Percentiles rank a stretch among this genome's conserved stretches.
Conservation (phyloP, 2,797 vertebrate genomes). For the Microchirus variegatus region DNA sequence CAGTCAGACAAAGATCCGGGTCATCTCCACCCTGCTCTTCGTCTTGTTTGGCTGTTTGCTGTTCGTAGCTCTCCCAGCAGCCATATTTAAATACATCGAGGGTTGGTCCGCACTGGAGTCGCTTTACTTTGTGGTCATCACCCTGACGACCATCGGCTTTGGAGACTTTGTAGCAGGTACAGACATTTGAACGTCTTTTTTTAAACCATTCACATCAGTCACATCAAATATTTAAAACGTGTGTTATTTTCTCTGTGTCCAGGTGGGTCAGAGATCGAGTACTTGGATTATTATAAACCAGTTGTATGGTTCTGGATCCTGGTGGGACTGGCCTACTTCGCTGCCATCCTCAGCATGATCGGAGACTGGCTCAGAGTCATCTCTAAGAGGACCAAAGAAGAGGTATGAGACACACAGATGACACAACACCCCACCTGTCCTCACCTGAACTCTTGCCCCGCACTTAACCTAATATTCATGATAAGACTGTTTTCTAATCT, state of each 20-base stretch:
- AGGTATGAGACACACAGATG: constrained; percentile 78
- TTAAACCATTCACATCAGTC: neutral
- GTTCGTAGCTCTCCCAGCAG: constrained; percentile 91
- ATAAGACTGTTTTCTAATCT: constrained; percentile 58
- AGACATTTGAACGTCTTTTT: neutral
- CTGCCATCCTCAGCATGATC: constrained; percentile 97
- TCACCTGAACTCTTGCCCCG: constrained; percentile 54
- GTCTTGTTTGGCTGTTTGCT: constrained; percentile 94
- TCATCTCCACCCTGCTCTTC: constrained; percentile 96
- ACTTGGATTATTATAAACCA: constrained; percentile 94
- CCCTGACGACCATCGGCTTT: constrained; percentile 96
- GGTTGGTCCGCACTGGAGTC: constrained; percentile 94
- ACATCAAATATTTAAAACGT: neutral
- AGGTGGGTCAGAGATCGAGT: constrained; percentile 95
- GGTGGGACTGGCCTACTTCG: constrained; percentile 95
- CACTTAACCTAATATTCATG: constrained; percentile 58
- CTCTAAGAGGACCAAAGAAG: constrained; percentile 95
- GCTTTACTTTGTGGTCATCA: constrained; percentile 97
- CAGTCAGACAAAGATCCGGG: constrained; percentile 96
- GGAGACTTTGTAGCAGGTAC: constrained; percentile 97
- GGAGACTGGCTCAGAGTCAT: constrained; percentile 96
- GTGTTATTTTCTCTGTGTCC: constrained; percentile 24
- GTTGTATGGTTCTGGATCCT: constrained; percentile 98
- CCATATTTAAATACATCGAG: constrained; percentile 97
- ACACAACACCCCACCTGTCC: constrained; percentile 1